Evolutionary conservation across 1,140 invertebrate genomes (phyloP), one percentile per base, ranked within the genome.

Genomic region (Dendrolimus kikuchii): DNA sequence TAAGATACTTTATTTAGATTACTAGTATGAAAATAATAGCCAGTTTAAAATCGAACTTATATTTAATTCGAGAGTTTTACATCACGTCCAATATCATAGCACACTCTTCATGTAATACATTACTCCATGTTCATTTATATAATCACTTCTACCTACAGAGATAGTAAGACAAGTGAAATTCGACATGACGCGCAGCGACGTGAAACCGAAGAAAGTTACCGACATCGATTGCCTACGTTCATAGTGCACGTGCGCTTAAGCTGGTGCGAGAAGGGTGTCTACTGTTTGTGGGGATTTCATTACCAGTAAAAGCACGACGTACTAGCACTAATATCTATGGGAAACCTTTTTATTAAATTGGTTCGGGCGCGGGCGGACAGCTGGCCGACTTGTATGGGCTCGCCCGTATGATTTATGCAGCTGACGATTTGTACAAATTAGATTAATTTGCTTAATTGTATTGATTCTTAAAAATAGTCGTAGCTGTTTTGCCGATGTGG

Each of bases 301-400:
- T 23, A 23, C 23, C 23, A 23, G 23, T 23, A 23, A 23, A 23
- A 23, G 23, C 23, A 23, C 23, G 23, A 23, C 23, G 23, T 23
- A 23, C 23, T 23, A 23, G 23, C 23, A 2, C 23, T 43, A 43
- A 43, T 43, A 49, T 23, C 38, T 49, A 49, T 38, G 51, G 51
- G 51, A 52, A 52, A 52, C 51, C 55, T 61, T 57, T 84, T 84
- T 77, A 81, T 81, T 77, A 77, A 76, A 82, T 84, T 79, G 69
- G 52, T 56, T 50, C 39, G 55, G 51, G 56, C 52, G 68, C 60
- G 64, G 63, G 58, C 64, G 48, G 70, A 68, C 76, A 79, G 77
- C 77, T 79, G 75, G 66, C 59, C 49, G 51, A 70, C 68, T 84
- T 79, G 73, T 84, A 81, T 56, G 78, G 81, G 65, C 75, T 75